A percentile compares a stretch with the other conserved stretches of the same genome.
Conservation (phyloP, 2,888 invertebrate genomes). For the Julus scanicus region DNA sequence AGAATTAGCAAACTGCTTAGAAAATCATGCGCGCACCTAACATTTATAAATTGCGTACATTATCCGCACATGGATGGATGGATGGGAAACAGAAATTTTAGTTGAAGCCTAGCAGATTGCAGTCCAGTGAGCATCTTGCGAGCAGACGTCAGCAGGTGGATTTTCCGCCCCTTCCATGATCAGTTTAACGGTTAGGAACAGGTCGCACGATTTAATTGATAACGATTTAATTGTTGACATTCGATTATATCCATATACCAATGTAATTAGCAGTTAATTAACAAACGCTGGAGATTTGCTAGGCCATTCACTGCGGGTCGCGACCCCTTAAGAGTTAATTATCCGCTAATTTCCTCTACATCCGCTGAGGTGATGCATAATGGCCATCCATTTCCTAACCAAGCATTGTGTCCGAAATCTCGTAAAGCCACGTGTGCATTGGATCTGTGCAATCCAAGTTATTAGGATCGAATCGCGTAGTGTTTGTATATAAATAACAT, state of each 20-base stretch:
- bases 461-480: no score
- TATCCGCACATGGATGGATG: no score
- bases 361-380: background rate
- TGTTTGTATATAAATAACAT: no score
- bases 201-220: background rate
- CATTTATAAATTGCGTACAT: no score
- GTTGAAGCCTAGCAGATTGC: no score
- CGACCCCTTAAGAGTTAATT: background rate
- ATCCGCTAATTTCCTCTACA: background rate
- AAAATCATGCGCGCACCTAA: no score
- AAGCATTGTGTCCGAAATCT: background rate
- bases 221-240: conserved; percentile 20
- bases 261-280: background rate
- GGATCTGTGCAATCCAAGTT: no score
- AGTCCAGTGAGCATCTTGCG: no score
- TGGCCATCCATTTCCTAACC: background rate
- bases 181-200: background rate
- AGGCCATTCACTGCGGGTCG: conserved; percentile 16
- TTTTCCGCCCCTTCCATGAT: background rate
- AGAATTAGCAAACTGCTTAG: no score
- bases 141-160: background rate
- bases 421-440: no score
- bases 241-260: conserved; percentile 20
- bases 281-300: background rate
- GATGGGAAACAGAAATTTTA: no score